A percentile compares a stretch with the other conserved stretches of the same genome.
phyloP scores from a whole-genome alignment of 1,140 invertebrate genomes.

The Aplysia californica region DNA sequence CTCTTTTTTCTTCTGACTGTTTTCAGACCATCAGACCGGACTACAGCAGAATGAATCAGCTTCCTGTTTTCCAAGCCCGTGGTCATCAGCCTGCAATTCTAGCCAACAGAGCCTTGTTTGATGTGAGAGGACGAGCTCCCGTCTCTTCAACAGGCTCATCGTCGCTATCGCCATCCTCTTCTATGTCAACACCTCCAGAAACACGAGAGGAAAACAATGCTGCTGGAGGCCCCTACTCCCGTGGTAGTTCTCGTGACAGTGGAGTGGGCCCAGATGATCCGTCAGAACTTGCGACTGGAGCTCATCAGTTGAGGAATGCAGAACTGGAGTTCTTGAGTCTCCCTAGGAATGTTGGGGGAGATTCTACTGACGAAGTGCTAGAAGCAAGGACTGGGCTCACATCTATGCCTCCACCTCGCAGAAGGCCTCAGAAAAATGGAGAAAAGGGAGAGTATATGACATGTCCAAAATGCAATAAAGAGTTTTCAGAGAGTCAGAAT shows the following conservation, averaged over 20 bases:
- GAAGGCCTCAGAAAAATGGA: not conserved
- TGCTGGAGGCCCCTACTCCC: not conserved
- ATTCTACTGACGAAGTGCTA: not conserved
- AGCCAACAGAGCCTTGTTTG: no score
- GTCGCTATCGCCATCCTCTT: no score
- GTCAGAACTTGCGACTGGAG: not conserved
- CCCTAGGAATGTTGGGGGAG: not conserved
- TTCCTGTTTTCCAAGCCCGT: no score
- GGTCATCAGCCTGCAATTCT: no score
- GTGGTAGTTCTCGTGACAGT: not conserved
- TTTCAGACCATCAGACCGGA: no score
- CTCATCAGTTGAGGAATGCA: not conserved
- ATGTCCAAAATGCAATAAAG: slow-evolving; percentile 27
- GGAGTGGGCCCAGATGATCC: not conserved
- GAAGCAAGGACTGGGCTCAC: not conserved
- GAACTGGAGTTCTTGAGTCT: not conserved
- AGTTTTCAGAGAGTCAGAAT: slow-evolving; percentile 20
- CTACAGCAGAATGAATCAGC: no score
- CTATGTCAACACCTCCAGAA: no score
- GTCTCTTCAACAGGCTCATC: no score
- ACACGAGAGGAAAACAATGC: not conserved
- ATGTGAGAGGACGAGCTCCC: no score
- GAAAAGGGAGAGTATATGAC: not conserved
- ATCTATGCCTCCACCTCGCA: not conserved
- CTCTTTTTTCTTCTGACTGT: no score